Evolutionary conservation across 1,140 invertebrate genomes (phyloP), one percentile per base, ranked within the genome.

Genomic region (Musca domestica): DNA sequence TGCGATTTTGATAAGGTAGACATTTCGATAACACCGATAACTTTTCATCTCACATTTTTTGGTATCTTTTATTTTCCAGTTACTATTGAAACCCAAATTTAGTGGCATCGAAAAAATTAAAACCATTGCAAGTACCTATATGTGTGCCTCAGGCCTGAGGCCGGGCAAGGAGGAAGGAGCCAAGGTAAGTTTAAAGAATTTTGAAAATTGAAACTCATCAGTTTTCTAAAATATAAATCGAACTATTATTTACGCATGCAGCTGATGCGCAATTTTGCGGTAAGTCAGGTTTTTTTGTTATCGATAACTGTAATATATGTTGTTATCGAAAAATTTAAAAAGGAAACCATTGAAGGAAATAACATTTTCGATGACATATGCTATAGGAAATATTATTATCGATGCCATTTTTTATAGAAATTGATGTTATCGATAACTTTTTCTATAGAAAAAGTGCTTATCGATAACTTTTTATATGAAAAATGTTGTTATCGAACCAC

Each of bases 61-160:
- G 23, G n/a, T 27, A 61, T 30, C 48, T n/a, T 51, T 1, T 34
- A 10, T 64, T 46, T 71, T 66, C 1, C 64, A 88, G 89, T 81
- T 98, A 14, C 81, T 98, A n/a, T 81, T 95, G 9, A 96, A 97
- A 76, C 94, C 94, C 0, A 96, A 96, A 76, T 99, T 95, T 83
- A 95, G 92, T 71, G 90, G 92, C 70, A 95, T 99, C 70, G 97
- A 99, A 83, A 99, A 99, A 82, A 99, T 99, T 56, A 99, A 99
- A 82, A 99, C 97, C 0, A 98, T 99, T 68, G 96, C 96, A 14
- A 96, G 94, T 78, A 98, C 96, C 0, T 99, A 98, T 74, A 99
- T 99, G 97, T 88, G 96, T 41, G 97, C 96, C 0, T 94, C 95
- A 7, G 97, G 97, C 0, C 83, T 99, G 12, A 87, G 92, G 67